Evolutionary conservation across 2,113 vertebrate genomes (phyloP), one percentile per base, ranked within the genome.

Genomic region (Daboia siamensis): DNA sequence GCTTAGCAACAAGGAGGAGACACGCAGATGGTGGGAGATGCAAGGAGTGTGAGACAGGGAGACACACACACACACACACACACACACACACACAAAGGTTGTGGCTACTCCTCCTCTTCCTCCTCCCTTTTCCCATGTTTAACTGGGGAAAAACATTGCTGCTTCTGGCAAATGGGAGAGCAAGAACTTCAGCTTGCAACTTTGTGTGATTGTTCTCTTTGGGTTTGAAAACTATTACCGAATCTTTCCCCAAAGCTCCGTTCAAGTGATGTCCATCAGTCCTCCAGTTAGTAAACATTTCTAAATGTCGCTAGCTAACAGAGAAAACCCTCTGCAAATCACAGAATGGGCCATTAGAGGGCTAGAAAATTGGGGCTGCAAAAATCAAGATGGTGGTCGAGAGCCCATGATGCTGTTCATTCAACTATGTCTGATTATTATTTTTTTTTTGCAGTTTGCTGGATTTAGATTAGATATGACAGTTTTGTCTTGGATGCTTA

Each of bases 1-100:
- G 91, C 91, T 69, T 92, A 92, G 91, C 91, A 92, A 92, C 87
- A 56, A 57, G 64, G 23, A 33, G 29, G 44, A 48, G 48, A 74
- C 4, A 48, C 39, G 86, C 33, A n/a, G 74, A 80, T 74, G 86
- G 9, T 8, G 15, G 74, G 33, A 84, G 52, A 80, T 46, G 54
- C 39, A 80, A 56, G 39, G 86, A 88, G 57, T 39, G 21, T 54
- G 48, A 86, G 54, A 57, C 15, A 26, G 1, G 54, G 11, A 52
- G 48, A 23, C 8, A 61, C 24, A 51, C 48, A 51, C 4, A 51
- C 48, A 61, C 4, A 51, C 48, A 51, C 4, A 51, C 48, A 51
- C 48, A 51, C 48, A 51, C 48, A 51, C 9, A 29, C 24, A 26
- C 56, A 59, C 12, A 69, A 29, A 69, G 64, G 64, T 69, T n/a